phyloP scores from a whole-genome alignment of 2,797 vertebrate species.

The Pitangus sulphuratus region DNA sequence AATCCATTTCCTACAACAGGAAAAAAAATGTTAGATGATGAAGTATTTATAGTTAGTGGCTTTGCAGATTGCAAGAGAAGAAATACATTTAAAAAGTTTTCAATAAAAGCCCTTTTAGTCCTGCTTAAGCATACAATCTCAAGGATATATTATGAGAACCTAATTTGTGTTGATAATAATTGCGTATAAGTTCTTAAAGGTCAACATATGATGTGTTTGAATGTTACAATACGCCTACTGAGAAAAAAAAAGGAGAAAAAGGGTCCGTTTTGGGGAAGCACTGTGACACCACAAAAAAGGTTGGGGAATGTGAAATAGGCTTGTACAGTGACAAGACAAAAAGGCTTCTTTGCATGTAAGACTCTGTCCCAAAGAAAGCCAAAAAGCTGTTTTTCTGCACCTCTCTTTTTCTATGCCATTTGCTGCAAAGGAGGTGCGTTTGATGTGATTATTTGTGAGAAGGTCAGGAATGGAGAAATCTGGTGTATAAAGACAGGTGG shows the following conservation, averaged over 20 bases:
- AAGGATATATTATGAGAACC: background rate
- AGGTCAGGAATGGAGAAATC: background rate
- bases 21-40: background rate
- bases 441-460: background rate
- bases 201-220: background rate
- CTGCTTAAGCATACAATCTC: background rate
- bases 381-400: background rate
- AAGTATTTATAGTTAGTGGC: background rate
- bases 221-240: fast-evolving
- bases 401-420: background rate
- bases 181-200: background rate
- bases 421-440: background rate
- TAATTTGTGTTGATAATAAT: background rate
- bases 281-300: background rate
- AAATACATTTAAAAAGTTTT: background rate
- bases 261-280: background rate
- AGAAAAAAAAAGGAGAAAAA: background rate
- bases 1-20: background rate
- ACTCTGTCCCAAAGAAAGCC: background rate
- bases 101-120: background rate
- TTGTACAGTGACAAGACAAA: background rate
- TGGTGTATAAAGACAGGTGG: background rate
- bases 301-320: background rate
- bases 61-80: background rate
- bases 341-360: background rate